Conservation (phyloP, 64 coral and sea anemone species). For the Actinia equina region DNA sequence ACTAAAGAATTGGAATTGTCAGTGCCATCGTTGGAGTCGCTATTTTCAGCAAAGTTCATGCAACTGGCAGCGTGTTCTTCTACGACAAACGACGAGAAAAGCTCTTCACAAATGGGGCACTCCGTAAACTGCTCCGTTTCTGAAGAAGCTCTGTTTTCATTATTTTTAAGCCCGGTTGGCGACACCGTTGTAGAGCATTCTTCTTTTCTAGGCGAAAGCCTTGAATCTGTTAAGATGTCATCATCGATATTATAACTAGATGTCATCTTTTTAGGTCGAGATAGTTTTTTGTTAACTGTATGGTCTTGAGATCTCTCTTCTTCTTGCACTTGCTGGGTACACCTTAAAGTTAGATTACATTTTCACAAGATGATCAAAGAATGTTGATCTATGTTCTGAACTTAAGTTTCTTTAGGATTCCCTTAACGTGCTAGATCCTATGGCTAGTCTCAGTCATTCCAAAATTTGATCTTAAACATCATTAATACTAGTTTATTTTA, state of each 20-base stretch:
- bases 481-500: too few species aligned
- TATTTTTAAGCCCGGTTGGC: neutral
- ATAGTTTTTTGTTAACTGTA: neutral
- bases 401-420: too few species aligned
- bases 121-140: conserved; percentile 23
- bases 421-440: too few species aligned
- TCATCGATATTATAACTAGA: neutral
- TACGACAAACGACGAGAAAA: conserved; percentile 34
- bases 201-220: neutral
- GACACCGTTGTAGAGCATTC: neutral
- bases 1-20: conserved; percentile 5
- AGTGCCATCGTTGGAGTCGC: too few species aligned
- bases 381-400: too few species aligned
- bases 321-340: neutral
- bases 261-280: neutral
- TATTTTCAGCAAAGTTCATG: conserved; percentile 11
- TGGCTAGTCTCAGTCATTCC: too few species aligned
- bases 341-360: neutral
- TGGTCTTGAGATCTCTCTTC: neutral
- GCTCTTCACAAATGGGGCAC: conserved; percentile 60
- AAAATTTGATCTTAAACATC: too few species aligned
- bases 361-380: neutral
- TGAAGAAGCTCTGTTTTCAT: neutral
- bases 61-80: conserved; percentile 69
- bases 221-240: neutral